These are phyloP conservation scores for Coracias cyanogaster DNA, from an alignment of 2,797 vertebrate genomes.

Conservation along the genomic window DNA sequence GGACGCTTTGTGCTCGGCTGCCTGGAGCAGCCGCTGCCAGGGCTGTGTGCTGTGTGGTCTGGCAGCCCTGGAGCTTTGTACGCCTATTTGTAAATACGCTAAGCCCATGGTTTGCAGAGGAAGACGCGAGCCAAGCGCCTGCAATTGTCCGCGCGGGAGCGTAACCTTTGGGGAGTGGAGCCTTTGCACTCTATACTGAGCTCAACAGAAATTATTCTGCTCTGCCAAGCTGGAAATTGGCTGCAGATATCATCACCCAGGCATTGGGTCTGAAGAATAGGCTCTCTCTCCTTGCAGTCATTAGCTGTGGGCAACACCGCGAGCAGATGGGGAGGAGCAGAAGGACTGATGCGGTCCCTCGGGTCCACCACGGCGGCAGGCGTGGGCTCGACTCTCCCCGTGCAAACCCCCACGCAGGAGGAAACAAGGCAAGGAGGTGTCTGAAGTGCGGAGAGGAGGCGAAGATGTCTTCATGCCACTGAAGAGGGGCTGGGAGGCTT, in stretches of 20 bases:
- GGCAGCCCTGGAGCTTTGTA: neutral
- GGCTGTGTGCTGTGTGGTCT: neutral
- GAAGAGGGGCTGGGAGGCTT: neutral
- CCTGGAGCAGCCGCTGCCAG: too few species aligned
- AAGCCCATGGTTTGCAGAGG: neutral
- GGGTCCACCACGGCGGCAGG: neutral
- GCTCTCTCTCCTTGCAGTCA: neutral
- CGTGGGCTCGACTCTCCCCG: neutral
- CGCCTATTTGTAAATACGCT: neutral
- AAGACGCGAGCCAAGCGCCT: neutral
- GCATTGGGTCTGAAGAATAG: neutral
- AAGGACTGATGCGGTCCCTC: neutral
- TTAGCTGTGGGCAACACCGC: neutral
- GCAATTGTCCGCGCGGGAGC: neutral
- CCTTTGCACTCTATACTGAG: neutral
- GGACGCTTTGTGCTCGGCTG: neutral
- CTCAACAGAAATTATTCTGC: constrained; percentile 28
- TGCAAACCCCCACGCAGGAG: neutral
- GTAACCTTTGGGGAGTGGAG: neutral
- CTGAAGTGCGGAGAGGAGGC: neutral
- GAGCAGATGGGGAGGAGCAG: neutral
- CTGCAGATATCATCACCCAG: neutral
- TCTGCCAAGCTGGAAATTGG: constrained; percentile 28
- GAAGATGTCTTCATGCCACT: neutral
- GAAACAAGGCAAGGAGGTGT: neutral